phyloP scores from a whole-genome alignment of 2,888 invertebrate species.

The Adelphocoris suturalis region DNA sequence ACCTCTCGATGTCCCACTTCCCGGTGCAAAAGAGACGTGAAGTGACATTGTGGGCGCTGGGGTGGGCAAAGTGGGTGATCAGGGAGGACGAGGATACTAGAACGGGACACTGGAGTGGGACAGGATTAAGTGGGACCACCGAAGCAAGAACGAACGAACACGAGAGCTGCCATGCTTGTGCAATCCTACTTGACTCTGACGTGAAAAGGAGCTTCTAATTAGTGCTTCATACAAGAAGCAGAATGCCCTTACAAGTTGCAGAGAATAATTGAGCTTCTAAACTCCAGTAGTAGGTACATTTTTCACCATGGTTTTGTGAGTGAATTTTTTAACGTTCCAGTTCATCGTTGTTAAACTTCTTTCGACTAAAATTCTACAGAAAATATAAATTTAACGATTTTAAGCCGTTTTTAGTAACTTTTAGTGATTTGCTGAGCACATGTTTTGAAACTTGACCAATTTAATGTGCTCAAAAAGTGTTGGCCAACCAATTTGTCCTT shows the following conservation, averaged over 20 bases:
- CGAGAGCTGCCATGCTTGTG: background rate
- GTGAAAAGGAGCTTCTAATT: background rate
- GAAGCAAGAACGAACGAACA: background rate
- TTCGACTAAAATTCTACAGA: too few relatives aligned
- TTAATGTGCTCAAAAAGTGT: too few relatives aligned
- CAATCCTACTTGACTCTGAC: conserved; percentile 11
- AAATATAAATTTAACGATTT: too few relatives aligned
- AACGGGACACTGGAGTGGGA: background rate
- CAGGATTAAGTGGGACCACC: background rate
- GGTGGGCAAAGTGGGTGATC: background rate
- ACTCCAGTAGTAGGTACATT: too few relatives aligned
- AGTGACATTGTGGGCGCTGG: background rate
- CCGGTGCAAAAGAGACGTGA: background rate
- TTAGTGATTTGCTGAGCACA: too few relatives aligned
- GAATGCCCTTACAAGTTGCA: background rate
- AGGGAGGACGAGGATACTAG: background rate
- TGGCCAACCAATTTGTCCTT: too few relatives aligned
- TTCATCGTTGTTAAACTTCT: too few relatives aligned
- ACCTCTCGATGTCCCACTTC: conserved; percentile 43
- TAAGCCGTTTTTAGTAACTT: too few relatives aligned
- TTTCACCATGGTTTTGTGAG: too few relatives aligned
- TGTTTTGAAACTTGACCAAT: too few relatives aligned
- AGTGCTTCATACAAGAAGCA: background rate
- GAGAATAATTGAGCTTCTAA: too few relatives aligned
- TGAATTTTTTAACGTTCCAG: too few relatives aligned